Conservation (phyloP, 2,797 vertebrate species). For the Hapalemur alaotrensis region DNA sequence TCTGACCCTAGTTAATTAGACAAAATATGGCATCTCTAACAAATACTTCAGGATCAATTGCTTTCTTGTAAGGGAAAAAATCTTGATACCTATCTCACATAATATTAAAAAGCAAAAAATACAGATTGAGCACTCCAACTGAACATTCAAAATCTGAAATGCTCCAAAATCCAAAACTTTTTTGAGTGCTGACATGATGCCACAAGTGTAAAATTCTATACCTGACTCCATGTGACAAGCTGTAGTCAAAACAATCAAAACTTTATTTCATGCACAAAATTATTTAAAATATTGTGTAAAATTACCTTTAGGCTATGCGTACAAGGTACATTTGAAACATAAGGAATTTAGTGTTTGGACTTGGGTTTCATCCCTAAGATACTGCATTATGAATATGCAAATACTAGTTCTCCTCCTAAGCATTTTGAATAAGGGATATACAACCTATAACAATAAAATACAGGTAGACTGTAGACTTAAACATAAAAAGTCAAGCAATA, state of each 20-base stretch:
- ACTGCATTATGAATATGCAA: not conserved
- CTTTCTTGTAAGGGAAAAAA: too few relatives aligned
- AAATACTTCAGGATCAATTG: not conserved
- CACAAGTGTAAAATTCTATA: not conserved
- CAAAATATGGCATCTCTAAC: not conserved
- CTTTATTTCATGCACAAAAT: not conserved
- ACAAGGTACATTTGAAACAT: not conserved
- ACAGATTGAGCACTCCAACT: not conserved
- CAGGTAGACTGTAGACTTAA: not conserved
- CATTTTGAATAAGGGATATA: not conserved
- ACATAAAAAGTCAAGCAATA: not conserved
- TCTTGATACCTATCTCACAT: not conserved
- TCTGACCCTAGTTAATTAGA: not conserved
- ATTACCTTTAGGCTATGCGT: not conserved
- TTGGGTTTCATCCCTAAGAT: not conserved
- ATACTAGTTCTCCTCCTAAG: not conserved
- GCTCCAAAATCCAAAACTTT: not conserved
- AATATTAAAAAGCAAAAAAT: not conserved
- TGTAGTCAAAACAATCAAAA: not conserved
- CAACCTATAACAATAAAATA: not conserved
- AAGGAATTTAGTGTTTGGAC: not conserved
- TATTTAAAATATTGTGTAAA: not conserved
- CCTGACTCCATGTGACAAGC: not conserved
- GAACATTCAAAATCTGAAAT: not conserved
- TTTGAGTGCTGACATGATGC: not conserved